Percentiles rank a stretch among this genome's conserved stretches.
phyloP scores from a whole-genome alignment of 2,113 vertebrate genomes.

The Numenius arquata region DNA sequence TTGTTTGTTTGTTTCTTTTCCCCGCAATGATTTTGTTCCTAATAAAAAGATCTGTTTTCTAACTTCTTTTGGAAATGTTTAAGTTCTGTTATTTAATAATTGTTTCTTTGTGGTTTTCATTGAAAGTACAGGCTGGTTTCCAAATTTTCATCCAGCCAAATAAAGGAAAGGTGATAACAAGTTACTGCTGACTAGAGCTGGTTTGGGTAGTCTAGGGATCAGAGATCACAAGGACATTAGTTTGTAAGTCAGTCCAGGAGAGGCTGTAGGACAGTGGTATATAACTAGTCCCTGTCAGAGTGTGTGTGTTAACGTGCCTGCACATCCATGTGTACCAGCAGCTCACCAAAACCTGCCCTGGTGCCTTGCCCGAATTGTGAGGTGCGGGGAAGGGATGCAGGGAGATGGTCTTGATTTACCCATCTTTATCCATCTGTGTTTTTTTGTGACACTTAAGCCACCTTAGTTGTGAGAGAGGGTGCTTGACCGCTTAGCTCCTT shows the following conservation, averaged over 20 bases:
- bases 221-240: not conserved
- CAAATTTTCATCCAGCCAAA: not conserved
- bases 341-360: not conserved
- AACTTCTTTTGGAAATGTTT: not conserved
- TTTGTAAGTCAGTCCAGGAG: not conserved
- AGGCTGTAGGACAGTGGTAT: not conserved
- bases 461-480: not conserved
- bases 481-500: not conserved
- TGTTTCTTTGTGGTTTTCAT: not conserved
- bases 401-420: not conserved
- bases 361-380: not conserved
- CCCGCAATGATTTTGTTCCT: not conserved
- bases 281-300: not conserved
- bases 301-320: not conserved
- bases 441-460: not conserved
- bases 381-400: not conserved
- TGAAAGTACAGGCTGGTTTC: not conserved
- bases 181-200: not conserved
- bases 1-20: not conserved
- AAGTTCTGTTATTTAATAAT: not conserved
- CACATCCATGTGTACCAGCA: accelerated
- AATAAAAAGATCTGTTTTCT: conserved; percentile 64
- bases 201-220: not conserved
- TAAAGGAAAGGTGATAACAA: not conserved
- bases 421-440: not conserved